These are phyloP conservation scores for Pedetes capensis DNA, from an alignment of 2,113 vertebrate genomes.

Conservation along the genomic window DNA sequence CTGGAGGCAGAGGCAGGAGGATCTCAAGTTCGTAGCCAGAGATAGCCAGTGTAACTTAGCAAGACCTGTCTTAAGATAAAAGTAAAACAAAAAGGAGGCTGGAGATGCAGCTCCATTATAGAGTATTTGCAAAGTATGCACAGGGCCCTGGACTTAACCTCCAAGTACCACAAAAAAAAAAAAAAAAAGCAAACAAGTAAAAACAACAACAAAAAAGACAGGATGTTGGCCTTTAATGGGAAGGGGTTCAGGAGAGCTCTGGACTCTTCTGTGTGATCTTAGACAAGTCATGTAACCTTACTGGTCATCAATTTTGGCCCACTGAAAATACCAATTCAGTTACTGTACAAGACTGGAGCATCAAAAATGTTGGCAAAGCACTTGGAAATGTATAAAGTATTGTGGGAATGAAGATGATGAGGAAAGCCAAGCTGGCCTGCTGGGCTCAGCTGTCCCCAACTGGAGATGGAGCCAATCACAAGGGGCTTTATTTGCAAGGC, in stretches of 20 bases:
- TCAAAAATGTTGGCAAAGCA: slow-evolving; percentile 47
- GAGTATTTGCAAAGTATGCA: too few relatives aligned
- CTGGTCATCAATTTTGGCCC: slow-evolving; percentile 33
- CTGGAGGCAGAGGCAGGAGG: too few relatives aligned
- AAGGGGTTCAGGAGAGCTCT: slow-evolving; percentile 29
- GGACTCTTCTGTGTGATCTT: neutral
- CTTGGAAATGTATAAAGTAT: slow-evolving; percentile 40
- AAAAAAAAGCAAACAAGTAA: too few relatives aligned
- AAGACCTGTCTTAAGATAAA: too few relatives aligned
- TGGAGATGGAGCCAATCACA: neutral
- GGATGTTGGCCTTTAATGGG: slow-evolving; percentile 30
- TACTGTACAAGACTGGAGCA: slow-evolving; percentile 14
- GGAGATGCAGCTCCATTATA: too few relatives aligned
- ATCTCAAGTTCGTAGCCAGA: too few relatives aligned
- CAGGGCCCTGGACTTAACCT: too few relatives aligned
- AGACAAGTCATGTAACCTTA: slow-evolving; percentile 30
- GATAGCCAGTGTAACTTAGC: too few relatives aligned
- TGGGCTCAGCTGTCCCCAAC: too few relatives aligned
- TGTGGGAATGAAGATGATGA: slow-evolving; percentile 40
- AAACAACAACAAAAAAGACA: too few relatives aligned
- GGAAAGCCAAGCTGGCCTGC: neutral
- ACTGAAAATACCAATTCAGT: slow-evolving; percentile 43
- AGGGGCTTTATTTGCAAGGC: slow-evolving; percentile 66
- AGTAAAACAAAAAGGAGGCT: too few relatives aligned
- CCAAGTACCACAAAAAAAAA: too few relatives aligned